Conservation (phyloP, 2,797 vertebrate species). For the Karalla daura region DNA sequence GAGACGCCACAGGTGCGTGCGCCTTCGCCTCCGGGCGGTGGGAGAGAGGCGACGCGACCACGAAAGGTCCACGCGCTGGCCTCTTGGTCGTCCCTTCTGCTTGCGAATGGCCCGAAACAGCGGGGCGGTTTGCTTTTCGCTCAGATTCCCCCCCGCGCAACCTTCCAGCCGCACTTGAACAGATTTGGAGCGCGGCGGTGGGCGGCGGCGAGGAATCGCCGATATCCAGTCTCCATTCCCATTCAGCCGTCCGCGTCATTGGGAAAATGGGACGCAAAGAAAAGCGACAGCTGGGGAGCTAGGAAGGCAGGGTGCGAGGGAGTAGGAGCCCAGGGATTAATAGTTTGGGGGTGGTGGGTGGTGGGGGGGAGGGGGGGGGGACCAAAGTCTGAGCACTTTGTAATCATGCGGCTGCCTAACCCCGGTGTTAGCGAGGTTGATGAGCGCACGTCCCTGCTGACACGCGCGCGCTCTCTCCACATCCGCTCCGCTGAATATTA, state of each 20-base stretch:
- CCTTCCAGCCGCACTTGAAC: conserved; percentile 30
- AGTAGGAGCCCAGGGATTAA: conserved; percentile 69
- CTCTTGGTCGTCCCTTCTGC: background rate
- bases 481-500: conserved; percentile 80
- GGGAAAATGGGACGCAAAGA: conserved; percentile 63
- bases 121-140: background rate
- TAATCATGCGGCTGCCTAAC: conserved; percentile 79
- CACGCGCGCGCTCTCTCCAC: conserved; percentile 68
- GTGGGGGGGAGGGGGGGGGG: too few species aligned
- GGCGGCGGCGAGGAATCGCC: conserved; percentile 44
- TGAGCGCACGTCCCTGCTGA: conserved; percentile 78
- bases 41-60: conserved; percentile 10
- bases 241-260: conserved; percentile 61
- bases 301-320: conserved; percentile 61
- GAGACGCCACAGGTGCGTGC: conserved; percentile 10
- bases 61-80: background rate
- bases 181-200: conserved; percentile 31
- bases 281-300: conserved; percentile 74
- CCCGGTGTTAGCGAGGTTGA: conserved; percentile 77
- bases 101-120: background rate
- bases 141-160: conserved; percentile 33
- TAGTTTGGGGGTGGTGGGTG: conserved; percentile 66
- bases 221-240: conserved; percentile 54
- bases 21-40: conserved; percentile 7
- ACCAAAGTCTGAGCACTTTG: conserved; percentile 77